Evolutionary conservation across 2,888 invertebrate genomes (phyloP).

Genomic region (Scotopteryx bipunctaria): DNA sequence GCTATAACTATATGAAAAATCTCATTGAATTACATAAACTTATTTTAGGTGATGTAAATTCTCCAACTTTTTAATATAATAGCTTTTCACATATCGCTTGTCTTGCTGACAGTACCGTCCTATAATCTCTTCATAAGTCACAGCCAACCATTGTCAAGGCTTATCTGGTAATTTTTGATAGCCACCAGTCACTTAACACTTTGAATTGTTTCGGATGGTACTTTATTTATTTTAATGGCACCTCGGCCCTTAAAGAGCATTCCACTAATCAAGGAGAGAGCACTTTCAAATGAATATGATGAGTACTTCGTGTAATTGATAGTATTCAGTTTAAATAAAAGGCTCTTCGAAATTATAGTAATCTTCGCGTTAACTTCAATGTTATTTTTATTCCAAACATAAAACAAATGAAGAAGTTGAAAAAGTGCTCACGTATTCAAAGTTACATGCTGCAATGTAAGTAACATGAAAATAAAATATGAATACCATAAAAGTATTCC

Average conservation of each 20-base stretch:
- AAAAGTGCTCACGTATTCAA: slow-evolving; percentile 20
- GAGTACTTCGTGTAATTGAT: slow-evolving; percentile 72
- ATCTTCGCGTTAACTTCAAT: neutral
- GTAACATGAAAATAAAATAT: slow-evolving; percentile 32
- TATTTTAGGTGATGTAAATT: no score
- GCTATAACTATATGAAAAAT: no score
- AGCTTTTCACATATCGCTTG: slow-evolving; percentile 2
- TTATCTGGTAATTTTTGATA: slow-evolving; percentile 83
- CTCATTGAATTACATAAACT: no score
- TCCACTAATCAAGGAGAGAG: slow-evolving; percentile 77
- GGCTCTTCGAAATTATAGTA: slow-evolving; percentile 19
- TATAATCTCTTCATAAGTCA: slow-evolving; percentile 81
- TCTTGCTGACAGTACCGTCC: slow-evolving; percentile 28
- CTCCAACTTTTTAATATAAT: no score
- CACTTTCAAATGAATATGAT: slow-evolving; percentile 79
- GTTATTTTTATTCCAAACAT: neutral
- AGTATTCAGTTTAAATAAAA: slow-evolving; percentile 30
- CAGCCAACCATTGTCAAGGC: slow-evolving; percentile 67
- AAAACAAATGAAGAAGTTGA: slow-evolving; percentile 9
- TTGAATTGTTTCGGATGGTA: slow-evolving; percentile 74
- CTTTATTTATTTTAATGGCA: slow-evolving; percentile 80
- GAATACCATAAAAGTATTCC: slow-evolving; percentile 34
- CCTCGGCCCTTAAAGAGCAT: slow-evolving; percentile 70
- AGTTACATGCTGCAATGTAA: slow-evolving; percentile 24
- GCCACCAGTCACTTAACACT: slow-evolving; percentile 80